A percentile compares a stretch with the other conserved stretches of the same genome.
Evolutionary conservation across 2,113 vertebrate genomes (phyloP).

Genomic region (Mohoua ochrocephala): DNA sequence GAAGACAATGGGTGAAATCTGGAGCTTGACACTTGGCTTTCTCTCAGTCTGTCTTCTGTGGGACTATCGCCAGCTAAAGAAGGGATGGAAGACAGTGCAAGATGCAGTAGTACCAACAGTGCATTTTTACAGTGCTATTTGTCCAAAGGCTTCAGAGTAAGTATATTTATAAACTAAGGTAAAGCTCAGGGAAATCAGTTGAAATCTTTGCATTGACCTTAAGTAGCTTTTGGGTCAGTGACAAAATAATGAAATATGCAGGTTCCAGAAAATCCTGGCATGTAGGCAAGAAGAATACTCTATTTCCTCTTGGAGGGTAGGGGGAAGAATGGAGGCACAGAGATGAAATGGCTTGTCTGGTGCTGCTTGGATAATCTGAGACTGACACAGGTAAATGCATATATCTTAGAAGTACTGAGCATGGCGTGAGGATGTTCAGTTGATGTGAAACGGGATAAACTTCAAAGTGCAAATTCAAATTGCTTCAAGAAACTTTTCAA

Average conservation of each 20-base stretch:
- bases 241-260: not conserved
- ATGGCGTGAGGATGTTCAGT: not conserved
- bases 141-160: not conserved
- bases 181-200: not conserved
- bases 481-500: not conserved
- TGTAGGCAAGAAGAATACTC: not conserved
- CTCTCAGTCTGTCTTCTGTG: not conserved
- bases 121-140: not conserved
- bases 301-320: not conserved
- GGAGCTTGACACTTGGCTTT: not conserved
- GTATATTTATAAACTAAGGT: not conserved
- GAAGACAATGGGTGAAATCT: constrained; percentile 17
- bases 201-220: not conserved
- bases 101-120: not conserved
- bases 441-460: not conserved
- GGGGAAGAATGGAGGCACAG: not conserved
- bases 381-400: not conserved
- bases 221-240: not conserved
- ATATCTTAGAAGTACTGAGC: not conserved
- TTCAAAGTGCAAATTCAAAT: not conserved
- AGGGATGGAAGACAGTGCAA: not conserved
- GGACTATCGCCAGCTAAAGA: not conserved
- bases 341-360: not conserved
- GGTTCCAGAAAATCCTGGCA: not conserved
- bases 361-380: not conserved